phyloP scores from a whole-genome alignment of 2,113 vertebrate genomes.

The Saccopteryx leptura region DNA sequence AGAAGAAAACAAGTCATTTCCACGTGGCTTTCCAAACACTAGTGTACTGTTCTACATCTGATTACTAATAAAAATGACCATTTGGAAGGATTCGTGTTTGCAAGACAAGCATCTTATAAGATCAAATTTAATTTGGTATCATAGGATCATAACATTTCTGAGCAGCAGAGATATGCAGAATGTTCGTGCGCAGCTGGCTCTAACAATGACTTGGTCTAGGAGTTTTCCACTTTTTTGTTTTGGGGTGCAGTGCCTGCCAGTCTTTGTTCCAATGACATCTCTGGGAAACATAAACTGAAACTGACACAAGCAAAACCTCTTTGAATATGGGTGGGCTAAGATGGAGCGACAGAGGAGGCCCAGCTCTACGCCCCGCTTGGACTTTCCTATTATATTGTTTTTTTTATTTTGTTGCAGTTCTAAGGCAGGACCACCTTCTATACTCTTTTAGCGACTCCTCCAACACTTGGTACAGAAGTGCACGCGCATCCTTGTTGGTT shows the following conservation, averaged over 20 bases:
- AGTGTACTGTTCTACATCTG: not conserved
- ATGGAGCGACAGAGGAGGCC: not conserved
- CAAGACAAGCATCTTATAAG: slow-evolving; percentile 8
- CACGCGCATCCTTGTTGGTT: not conserved
- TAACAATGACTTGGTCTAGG: slow-evolving; percentile 12
- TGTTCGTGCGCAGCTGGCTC: not conserved
- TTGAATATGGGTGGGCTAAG: not conserved
- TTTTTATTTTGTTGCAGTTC: slow-evolving; percentile 6
- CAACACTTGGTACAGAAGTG: not conserved
- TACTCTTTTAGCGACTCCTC: not conserved
- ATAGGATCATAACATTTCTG: not conserved
- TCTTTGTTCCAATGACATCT: slow-evolving; percentile 31
- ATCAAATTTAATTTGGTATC: slow-evolving; percentile 17
- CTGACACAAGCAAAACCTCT: slow-evolving; percentile 3
- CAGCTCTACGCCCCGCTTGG: slow-evolving; percentile 18
- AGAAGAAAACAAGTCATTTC: slow-evolving; percentile 47
- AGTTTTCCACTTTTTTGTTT: slow-evolving; percentile 20
- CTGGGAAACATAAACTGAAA: slow-evolving; percentile 33
- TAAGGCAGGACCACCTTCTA: not conserved
- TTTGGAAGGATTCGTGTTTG: slow-evolving; percentile 51
- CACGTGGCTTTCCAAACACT: not conserved
- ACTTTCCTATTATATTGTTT: not conserved
- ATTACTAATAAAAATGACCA: slow-evolving; percentile 50
- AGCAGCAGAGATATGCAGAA: slow-evolving; percentile 35
- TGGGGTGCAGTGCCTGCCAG: not conserved